phyloP scores from a whole-genome alignment of 2,888 invertebrate genomes.

The Chouioia cunea region DNA sequence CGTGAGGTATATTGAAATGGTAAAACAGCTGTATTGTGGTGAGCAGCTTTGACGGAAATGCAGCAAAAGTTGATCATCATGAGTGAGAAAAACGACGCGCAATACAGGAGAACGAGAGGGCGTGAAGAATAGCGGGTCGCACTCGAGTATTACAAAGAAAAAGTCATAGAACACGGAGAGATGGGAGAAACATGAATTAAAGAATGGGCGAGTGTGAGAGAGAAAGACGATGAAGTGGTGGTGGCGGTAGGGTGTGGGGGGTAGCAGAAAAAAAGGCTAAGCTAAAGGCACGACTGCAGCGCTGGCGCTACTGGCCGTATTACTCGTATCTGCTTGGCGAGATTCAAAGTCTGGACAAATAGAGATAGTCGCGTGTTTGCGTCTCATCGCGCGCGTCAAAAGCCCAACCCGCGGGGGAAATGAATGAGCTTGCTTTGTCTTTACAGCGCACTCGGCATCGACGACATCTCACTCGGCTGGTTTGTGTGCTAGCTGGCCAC shows the following conservation, averaged over 20 bases:
- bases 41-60: conserved; percentile 27
- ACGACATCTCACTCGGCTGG: conserved; percentile 12
- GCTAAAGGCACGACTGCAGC: neutral
- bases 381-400: conserved; percentile 65
- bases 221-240: neutral
- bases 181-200: too few species aligned
- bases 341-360: conserved; percentile 67
- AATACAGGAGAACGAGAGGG: conserved; percentile 16
- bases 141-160: neutral
- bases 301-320: conserved; percentile 24
- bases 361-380: conserved; percentile 64
- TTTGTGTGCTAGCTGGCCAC: neutral
- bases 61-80: conserved; percentile 34
- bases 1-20: neutral
- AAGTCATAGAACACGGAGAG: neutral
- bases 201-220: too few species aligned
- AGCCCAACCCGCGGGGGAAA: conserved; percentile 24
- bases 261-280: conserved; percentile 20
- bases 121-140: conserved; percentile 1
- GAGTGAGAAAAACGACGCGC: conserved; percentile 8
- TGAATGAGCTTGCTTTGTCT: conserved; percentile 19
- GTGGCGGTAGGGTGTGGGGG: neutral
- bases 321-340: conserved; percentile 55
- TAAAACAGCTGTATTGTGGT: neutral
- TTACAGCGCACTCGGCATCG: neutral